These are phyloP conservation scores for Entomobrya proxima DNA, from an alignment of 2,888 invertebrate species.

Conservation along the genomic window DNA sequence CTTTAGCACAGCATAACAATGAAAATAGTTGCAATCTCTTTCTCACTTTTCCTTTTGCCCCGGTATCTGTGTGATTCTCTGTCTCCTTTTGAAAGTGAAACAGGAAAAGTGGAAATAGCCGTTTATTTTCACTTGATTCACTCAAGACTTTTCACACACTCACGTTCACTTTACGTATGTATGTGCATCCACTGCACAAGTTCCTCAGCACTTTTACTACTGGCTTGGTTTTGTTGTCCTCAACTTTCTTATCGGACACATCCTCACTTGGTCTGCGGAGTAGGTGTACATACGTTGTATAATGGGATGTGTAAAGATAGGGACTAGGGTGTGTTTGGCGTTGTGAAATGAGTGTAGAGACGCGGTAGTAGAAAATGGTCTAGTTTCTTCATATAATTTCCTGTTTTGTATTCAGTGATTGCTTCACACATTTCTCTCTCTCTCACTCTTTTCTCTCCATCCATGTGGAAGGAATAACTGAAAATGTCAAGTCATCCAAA, in stretches of 20 bases:
- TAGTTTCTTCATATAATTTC: slow-evolving; percentile 47
- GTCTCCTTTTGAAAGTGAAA: neutral
- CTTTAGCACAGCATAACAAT: neutral
- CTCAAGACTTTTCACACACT: neutral
- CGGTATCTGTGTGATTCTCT: too few species aligned
- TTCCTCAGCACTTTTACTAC: too few species aligned
- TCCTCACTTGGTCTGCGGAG: neutral
- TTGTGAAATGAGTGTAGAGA: neutral
- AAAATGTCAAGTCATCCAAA: slow-evolving; percentile 65
- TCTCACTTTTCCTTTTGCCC: neutral
- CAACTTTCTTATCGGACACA: slow-evolving; percentile 34
- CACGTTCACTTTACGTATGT: neutral
- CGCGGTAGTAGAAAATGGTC: neutral
- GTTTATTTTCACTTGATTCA: slow-evolving; percentile 34
- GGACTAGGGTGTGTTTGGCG: too few species aligned
- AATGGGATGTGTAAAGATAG: too few species aligned
- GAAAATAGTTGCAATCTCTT: neutral
- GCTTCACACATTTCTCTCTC: slow-evolving; percentile 47
- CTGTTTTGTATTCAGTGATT: slow-evolving; percentile 66
- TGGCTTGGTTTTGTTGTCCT: too few species aligned
- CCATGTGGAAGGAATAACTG: slow-evolving; percentile 59
- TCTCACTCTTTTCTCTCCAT: slow-evolving; percentile 31
- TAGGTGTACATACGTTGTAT: too few species aligned
- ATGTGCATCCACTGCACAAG: too few species aligned
- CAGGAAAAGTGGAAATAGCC: slow-evolving; percentile 23